phyloP scores from a whole-genome alignment of 2,113 vertebrate species.

The Vulpes lagopus region DNA sequence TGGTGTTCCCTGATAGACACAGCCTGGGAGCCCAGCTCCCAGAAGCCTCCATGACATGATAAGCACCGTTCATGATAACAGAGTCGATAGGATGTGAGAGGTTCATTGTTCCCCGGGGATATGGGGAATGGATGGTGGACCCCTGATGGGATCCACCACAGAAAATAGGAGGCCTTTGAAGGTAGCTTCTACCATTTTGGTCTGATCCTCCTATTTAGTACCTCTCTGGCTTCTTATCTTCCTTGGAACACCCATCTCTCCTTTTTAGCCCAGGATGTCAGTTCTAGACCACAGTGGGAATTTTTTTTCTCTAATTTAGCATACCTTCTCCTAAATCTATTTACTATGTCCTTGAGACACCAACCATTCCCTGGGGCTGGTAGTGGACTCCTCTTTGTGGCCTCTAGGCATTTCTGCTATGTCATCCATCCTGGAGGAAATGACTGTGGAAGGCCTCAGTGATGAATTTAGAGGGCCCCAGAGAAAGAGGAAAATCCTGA shows the following conservation, averaged over 20 bases:
- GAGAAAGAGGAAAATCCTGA: background rate
- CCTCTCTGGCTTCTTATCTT: background rate
- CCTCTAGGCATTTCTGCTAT: background rate
- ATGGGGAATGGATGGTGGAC: fast-evolving
- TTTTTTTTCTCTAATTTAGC: background rate
- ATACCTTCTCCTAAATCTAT: background rate
- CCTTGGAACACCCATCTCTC: background rate
- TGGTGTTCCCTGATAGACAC: background rate
- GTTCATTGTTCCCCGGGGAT: background rate
- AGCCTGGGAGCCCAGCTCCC: background rate
- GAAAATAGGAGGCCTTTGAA: background rate
- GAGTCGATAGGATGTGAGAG: background rate
- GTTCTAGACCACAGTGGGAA: background rate
- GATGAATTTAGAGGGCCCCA: background rate
- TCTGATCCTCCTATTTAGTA: background rate
- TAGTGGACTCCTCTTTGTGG: too few species aligned
- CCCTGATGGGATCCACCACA: fast-evolving
- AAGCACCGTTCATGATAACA: background rate
- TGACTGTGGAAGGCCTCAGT: background rate
- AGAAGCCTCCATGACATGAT: background rate
- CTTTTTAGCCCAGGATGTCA: background rate
- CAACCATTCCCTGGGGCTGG: background rate
- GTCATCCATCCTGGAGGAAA: background rate
- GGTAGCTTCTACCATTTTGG: background rate
- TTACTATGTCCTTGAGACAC: background rate